Percentiles rank a stretch among this genome's conserved stretches.
Conservation (phyloP, 2,888 invertebrate species). For the Altica lythri region DNA sequence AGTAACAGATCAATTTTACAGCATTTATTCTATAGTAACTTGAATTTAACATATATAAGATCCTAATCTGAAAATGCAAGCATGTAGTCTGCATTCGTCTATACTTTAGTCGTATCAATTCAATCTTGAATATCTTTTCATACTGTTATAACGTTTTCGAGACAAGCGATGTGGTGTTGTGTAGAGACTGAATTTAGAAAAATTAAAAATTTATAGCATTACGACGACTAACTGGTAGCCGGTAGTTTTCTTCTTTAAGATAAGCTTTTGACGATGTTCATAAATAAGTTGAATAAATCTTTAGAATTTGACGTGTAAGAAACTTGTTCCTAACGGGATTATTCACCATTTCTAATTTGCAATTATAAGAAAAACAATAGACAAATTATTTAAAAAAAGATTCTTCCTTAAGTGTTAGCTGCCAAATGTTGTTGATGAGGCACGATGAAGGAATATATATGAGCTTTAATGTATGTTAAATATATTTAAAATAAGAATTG, state of each 20-base stretch:
- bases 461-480: no score
- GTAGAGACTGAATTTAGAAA: slow-evolving; percentile 3
- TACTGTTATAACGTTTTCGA: slow-evolving; percentile 13
- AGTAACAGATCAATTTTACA: no score
- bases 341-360: neutral
- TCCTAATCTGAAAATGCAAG: no score
- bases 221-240: slow-evolving; percentile 4
- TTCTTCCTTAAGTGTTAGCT: no score
- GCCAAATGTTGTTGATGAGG: no score
- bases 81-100: no score
- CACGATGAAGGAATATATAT: no score
- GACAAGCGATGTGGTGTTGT: neutral
- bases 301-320: neutral
- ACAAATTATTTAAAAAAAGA: neutral
- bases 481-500: no score
- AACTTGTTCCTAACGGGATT: slow-evolving; percentile 3
- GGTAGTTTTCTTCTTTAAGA: slow-evolving; percentile 6
- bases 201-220: slow-evolving; percentile 12
- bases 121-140: slow-evolving; percentile 1
- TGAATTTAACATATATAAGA: no score
- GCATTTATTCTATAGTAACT: no score
- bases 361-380: slow-evolving; percentile 1
- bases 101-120: no score
- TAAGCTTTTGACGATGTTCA: slow-evolving; percentile 16
- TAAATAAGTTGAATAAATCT: slow-evolving; percentile 16